A percentile compares a stretch with the other conserved stretches of the same genome.
Conservation (phyloP, 2,113 vertebrate species). For the Bufo bufo region DNA sequence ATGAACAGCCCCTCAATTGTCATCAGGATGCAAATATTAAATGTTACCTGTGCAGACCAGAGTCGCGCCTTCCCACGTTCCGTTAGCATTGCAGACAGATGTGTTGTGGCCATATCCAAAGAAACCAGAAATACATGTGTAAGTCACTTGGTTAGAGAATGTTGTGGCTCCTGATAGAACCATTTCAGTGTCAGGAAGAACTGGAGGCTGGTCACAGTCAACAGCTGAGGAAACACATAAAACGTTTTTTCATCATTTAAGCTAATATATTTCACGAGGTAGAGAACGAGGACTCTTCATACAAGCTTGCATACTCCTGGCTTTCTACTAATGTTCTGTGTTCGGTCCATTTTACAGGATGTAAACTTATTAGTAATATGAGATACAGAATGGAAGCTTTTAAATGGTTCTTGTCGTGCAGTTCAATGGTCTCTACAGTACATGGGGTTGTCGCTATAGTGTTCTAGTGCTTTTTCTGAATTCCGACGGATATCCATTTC, state of each 20-base stretch:
- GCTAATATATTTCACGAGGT: too few relatives aligned
- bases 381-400: too few relatives aligned
- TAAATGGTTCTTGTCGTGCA: neutral
- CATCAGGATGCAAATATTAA: neutral
- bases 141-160: constrained; percentile 65
- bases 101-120: constrained; percentile 66
- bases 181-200: constrained; percentile 50
- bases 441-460: neutral
- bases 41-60: constrained; percentile 74
- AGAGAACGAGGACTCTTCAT: too few relatives aligned
- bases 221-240: constrained; percentile 64
- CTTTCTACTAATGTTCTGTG: too few relatives aligned
- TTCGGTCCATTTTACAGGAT: too few relatives aligned
- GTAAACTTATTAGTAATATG: too few relatives aligned
- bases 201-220: constrained; percentile 69
- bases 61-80: constrained; percentile 67
- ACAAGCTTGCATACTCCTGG: too few relatives aligned
- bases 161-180: constrained; percentile 63
- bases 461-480: too few relatives aligned
- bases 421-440: neutral
- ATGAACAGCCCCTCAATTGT: neutral
- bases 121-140: constrained; percentile 70
- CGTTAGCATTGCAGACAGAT: constrained; percentile 70
- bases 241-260: neutral
- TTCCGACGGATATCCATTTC: too few relatives aligned